Conservation (phyloP, 2,888 invertebrate species). For the Arrhopalites spinosus region DNA sequence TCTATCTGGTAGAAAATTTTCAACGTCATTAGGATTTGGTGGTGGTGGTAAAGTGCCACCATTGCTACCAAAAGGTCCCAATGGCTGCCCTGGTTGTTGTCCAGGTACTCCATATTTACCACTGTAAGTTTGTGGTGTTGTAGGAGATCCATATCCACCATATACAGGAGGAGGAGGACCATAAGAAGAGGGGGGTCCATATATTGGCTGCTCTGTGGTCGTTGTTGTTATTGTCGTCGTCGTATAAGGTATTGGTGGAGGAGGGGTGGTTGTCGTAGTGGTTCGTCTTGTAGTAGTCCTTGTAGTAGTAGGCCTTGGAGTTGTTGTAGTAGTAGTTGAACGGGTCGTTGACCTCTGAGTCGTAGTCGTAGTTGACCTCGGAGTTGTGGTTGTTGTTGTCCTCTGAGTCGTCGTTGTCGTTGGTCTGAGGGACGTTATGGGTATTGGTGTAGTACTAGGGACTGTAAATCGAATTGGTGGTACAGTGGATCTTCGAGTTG, state of each 20-base stretch:
- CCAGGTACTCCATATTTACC: conserved; percentile 19
- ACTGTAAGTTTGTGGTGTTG: background rate
- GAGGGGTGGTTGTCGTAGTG: background rate
- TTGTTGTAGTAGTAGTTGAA: background rate
- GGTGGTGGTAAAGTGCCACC: too few relatives aligned
- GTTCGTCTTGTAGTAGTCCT: background rate
- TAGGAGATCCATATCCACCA: background rate
- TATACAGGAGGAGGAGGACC: background rate
- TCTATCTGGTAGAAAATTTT: background rate
- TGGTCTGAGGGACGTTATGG: background rate
- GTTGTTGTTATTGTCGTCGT: background rate
- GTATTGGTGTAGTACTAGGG: background rate
- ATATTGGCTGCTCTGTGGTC: background rate
- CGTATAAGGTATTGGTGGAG: background rate
- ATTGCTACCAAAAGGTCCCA: background rate
- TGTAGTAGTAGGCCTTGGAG: background rate
- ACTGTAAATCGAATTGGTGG: background rate
- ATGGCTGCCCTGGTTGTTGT: background rate
- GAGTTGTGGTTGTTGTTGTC: conserved; percentile 4
- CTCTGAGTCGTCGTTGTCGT: background rate
- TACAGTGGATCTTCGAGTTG: background rate
- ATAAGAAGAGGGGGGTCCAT: background rate
- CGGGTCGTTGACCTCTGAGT: conserved; percentile 1
- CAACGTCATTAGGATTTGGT: background rate
- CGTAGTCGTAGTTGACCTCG: background rate